Percentiles rank a stretch among this genome's conserved stretches.
Conservation (phyloP, 30 jellyfish, hydroid and myxozoan species). For the Mastigias papua region DNA sequence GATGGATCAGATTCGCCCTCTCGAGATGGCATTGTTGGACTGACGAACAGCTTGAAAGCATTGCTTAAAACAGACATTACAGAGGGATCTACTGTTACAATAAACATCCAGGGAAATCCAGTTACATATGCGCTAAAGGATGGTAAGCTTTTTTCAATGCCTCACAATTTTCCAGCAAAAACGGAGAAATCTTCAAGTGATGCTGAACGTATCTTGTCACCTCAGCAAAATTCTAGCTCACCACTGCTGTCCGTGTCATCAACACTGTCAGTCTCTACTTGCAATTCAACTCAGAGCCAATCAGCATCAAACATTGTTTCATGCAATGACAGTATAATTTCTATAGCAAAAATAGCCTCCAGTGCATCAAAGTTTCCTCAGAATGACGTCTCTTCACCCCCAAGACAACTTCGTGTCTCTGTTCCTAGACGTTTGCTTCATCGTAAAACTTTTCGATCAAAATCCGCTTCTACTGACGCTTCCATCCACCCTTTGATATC, state of each 20-base stretch:
- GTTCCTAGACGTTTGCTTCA: constrained; percentile 36
- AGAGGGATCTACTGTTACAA: constrained; percentile 69
- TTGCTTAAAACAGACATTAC: constrained; percentile 54
- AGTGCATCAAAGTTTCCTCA: background rate
- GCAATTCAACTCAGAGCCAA: background rate
- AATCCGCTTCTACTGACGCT: background rate
- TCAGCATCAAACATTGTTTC: background rate
- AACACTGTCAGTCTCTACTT: background rate
- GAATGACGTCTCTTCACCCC: constrained; percentile 23
- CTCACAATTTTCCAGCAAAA: constrained; percentile 56
- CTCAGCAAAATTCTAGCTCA: background rate
- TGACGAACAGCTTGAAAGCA: constrained; percentile 61
- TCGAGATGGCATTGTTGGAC: constrained; percentile 45
- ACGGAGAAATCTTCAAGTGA: constrained; percentile 18
- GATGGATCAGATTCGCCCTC: background rate
- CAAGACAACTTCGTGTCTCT: constrained; percentile 34
- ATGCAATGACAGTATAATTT: background rate
- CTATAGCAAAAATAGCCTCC: background rate
- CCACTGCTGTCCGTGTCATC: background rate
- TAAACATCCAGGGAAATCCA: constrained; percentile 71
- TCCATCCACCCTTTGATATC: background rate
- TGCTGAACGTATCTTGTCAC: background rate
- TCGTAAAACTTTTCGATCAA: constrained; percentile 21
- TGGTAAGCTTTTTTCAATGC: constrained; percentile 70
- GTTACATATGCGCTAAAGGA: constrained; percentile 67